These are phyloP conservation scores for Petrophora chlorosata DNA, from an alignment of 2,888 invertebrate species.

Conservation along the genomic window DNA sequence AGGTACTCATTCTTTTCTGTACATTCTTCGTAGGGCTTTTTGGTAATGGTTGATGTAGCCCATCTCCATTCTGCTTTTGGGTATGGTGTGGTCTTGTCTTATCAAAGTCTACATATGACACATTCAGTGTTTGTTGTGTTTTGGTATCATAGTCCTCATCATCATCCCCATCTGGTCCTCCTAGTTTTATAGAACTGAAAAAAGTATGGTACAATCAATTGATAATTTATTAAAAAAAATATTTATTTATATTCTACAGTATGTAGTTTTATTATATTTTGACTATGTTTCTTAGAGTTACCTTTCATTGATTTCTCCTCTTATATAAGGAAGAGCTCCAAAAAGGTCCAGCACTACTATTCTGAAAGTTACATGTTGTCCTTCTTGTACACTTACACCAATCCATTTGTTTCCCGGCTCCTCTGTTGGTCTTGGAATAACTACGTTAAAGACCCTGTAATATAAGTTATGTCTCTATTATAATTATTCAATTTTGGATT, in stretches of 20 bases:
- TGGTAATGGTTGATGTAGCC: slow-evolving; percentile 41
- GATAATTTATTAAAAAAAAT: too few species aligned
- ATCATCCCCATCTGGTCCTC: slow-evolving; percentile 59
- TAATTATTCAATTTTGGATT: too few species aligned
- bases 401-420: slow-evolving; percentile 81
- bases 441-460: slow-evolving; percentile 86
- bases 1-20: slow-evolving; percentile 30
- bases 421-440: slow-evolving; percentile 84
- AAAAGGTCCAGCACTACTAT: slow-evolving; percentile 84
- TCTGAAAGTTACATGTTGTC: slow-evolving; percentile 84
- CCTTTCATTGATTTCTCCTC: slow-evolving; percentile 84
- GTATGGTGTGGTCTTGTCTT: slow-evolving; percentile 65
- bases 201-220: slow-evolving; percentile 6
- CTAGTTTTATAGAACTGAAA: slow-evolving; percentile 59
- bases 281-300: slow-evolving; percentile 28
- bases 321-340: slow-evolving; percentile 85
- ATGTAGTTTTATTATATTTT: not conserved
- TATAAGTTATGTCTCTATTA: too few species aligned
- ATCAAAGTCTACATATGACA: slow-evolving; percentile 72
- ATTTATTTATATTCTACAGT: too few species aligned
- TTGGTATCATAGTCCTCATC: slow-evolving; percentile 41
- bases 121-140: slow-evolving; percentile 50
- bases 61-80: slow-evolving; percentile 58
- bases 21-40: slow-evolving; percentile 42
- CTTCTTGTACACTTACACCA: slow-evolving; percentile 81